Evolutionary conservation across 1,140 invertebrate species (phyloP), one percentile per base, ranked within the genome.

Genomic region (Temnothorax longispinosus): DNA sequence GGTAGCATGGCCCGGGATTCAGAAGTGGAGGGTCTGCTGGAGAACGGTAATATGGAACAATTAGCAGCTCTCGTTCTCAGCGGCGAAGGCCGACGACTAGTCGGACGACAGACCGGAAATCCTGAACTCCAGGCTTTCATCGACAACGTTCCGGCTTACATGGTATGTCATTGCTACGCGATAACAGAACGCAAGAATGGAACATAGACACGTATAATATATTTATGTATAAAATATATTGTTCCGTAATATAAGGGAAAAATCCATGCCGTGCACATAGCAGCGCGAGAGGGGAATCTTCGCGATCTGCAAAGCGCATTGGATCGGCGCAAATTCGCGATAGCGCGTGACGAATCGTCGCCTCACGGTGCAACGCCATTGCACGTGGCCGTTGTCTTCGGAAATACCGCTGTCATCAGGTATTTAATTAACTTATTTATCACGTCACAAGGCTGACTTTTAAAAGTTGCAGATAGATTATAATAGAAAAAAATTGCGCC

Each of bases 291-390:
- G 92, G 99, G 99, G 15, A 98, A 97, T 92, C 95, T 99, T 86
- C 95, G 97, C 91, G 98, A 98, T 88, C 95, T 99, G 41, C 98
- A 99, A 95, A 97, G 97, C 72, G 97, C 98, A 4, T 95, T 99
- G 88, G 98, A 99, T 95, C 95, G 98, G 78, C 98, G 98, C 93
- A 98, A 99, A 96, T 98, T 99, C 93, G 98, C 98, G 10, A 96
- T 98, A 60, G 98, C 98, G 8, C 96, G 97, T 89, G 98, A 99
- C 95, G 96, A 96, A 75, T 96, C 97, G 87, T 97, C 97, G 62
- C 96, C 98, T 52, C 97, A 98, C 91, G 98, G 98, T n/a, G 97
- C 98, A 38, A 99, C 98, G 0, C 98, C 99, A 3, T 95, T 99
- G 56, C 99, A 99, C 94, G 98, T 99, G 71, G 98, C 99, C 10